These are phyloP conservation scores for Euleptes europaea DNA, from an alignment of 2,113 vertebrate species.

Conservation along the genomic window DNA sequence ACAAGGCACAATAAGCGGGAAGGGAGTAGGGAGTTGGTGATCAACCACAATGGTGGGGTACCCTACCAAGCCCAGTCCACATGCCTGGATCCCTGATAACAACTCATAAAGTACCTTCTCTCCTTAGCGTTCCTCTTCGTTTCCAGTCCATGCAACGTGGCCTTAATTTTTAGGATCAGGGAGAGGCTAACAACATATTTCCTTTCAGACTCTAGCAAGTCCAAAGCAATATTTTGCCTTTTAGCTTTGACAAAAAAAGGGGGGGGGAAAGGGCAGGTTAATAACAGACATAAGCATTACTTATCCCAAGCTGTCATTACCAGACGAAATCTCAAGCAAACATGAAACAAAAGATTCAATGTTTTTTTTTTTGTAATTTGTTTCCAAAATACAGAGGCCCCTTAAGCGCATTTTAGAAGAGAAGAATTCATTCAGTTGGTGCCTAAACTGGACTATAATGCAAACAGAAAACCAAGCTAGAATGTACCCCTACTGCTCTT, in stretches of 20 bases:
- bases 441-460: not conserved
- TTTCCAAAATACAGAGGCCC: not conserved
- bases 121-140: conserved; percentile 84
- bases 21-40: not conserved
- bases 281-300: not conserved
- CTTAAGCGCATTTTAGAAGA: not conserved
- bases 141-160: conserved; percentile 89
- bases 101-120: conserved; percentile 83
- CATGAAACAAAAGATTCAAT: not conserved
- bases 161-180: conserved; percentile 93
- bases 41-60: not conserved
- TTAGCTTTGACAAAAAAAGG: conserved; percentile 76
- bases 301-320: not conserved
- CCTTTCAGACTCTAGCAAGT: conserved; percentile 94
- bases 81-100: not conserved
- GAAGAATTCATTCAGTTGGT: not conserved
- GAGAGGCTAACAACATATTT: conserved; percentile 93
- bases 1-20: not conserved
- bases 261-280: too few relatives aligned
- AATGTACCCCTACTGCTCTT: too few relatives aligned
- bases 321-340: conserved; percentile 15
- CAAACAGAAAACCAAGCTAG: not conserved
- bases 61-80: too few relatives aligned
- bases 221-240: conserved; percentile 90
- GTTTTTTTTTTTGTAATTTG: not conserved